Conservation (phyloP, 53 echinoderm and acorn worm genomes). For the Actinopyga echinites region DNA sequence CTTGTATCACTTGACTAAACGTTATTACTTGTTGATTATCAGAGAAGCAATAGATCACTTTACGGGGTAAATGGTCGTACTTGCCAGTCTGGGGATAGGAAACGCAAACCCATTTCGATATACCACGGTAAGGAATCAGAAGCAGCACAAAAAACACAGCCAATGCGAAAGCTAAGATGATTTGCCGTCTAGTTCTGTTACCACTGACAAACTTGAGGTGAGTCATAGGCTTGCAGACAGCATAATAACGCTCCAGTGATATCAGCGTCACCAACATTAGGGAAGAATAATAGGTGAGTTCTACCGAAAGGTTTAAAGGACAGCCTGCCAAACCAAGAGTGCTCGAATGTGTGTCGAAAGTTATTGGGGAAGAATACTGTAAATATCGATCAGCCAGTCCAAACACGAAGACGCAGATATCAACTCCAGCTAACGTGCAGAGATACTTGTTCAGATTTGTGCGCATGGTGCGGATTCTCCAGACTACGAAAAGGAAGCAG, state of each 20-base stretch:
- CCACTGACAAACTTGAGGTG: background rate
- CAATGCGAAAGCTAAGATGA: background rate
- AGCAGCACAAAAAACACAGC: background rate
- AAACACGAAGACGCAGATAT: conserved; percentile 2
- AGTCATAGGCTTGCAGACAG: background rate
- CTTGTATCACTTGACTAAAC: background rate
- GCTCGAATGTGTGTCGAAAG: background rate
- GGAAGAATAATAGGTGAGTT: background rate
- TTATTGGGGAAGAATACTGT: background rate
- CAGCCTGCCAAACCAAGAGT: conserved; percentile 2
- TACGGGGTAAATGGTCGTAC: background rate
- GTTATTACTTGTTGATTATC: background rate
- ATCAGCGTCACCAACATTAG: background rate
- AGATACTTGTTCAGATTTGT: conserved; percentile 20
- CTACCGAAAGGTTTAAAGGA: background rate
- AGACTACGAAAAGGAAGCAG: conserved; percentile 1
- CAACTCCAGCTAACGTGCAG: background rate
- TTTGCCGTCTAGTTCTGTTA: background rate
- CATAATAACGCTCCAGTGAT: conserved; percentile 9
- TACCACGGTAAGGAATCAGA: conserved; percentile 5
- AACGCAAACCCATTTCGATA: background rate
- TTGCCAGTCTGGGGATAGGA: background rate
- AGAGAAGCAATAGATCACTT: background rate
- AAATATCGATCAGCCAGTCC: conserved; percentile 10
- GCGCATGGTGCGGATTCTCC: background rate